Evolutionary conservation across 2,113 vertebrate species (phyloP).

Genomic region (Charina bottae): DNA sequence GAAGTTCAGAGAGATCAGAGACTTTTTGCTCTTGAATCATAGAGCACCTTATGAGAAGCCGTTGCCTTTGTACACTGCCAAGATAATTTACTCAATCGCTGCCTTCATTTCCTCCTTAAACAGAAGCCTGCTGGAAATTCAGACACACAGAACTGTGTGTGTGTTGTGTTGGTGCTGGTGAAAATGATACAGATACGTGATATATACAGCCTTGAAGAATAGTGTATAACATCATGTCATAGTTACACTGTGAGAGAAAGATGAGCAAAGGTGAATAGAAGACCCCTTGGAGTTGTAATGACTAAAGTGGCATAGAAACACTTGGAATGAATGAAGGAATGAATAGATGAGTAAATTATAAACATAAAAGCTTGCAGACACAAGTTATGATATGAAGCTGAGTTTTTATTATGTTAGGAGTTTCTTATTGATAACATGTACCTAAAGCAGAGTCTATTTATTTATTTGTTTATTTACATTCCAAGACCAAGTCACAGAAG

Average conservation of each 20-base stretch:
- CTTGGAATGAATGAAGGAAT: neutral
- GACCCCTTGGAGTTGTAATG: neutral
- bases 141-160: neutral
- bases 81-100: neutral
- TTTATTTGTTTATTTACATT: neutral
- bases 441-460: neutral
- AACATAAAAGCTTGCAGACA: neutral
- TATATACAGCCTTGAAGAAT: neutral
- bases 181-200: accelerated
- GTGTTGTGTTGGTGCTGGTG: neutral
- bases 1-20: neutral
- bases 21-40: neutral
- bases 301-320: neutral
- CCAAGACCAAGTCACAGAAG: neutral
- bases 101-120: conserved; percentile 1
- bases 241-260: conserved; percentile 36
- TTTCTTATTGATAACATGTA: neutral
- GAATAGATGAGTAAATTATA: neutral
- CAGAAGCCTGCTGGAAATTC: neutral
- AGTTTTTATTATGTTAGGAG: neutral
- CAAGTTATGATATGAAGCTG: neutral
- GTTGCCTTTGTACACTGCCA: neutral
- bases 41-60: neutral
- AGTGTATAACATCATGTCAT: neutral
- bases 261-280: conserved; percentile 12